Base-by-base conservation (phyloP, 2,888 invertebrate genomes). In the Cheilosia urbana region DNA sequence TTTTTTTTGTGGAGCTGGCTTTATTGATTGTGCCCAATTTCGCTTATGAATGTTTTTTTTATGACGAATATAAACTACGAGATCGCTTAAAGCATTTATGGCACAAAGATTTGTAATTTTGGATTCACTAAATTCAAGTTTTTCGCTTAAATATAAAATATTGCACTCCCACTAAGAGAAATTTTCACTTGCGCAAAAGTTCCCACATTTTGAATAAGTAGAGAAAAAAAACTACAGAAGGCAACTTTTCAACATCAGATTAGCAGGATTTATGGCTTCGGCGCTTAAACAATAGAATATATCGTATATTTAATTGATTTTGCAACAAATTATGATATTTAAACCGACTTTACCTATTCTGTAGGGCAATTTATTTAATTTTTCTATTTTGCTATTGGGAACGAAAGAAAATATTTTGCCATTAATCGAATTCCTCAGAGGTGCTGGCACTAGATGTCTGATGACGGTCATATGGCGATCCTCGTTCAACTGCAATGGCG, bases 171-270 rank as follows among this genome's bases (percentile, higher is more conserved):
- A 85, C 85, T 62, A 58, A 76, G 81, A 81, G 68, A 85, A 85
- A 84, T 34, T 84, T 85, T 85, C 81, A 85, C 85, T 85, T 85
- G 85, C 85, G 85, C 81, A 85, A 81, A 82, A 81, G 66, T 80
- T 80, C 75, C 75, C 73, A 75, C 71, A 81, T 81, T 81, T 81
- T 81, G 60, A 75, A 72, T 37, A 57, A 65, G 60, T 72, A 72
- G 65, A 42, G 51, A 72, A 58, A 65, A 63, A 83, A 51, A 66
- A 63, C 42, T 45, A 15, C 17, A 80, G 51, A 65, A 60, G 63
- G 62, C 72, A 79, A 79, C 24, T 79, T 78, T 62, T 66, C 62
- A 42, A 27, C 11, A 19, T 77, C 3, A n/a, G 51, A 49, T 21
- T 60, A 40, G 15, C 13, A 4, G 27, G 11, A 45, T 68, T 21